phyloP scores from a whole-genome alignment of 2,888 invertebrate species.

The Tortricodes alternella region DNA sequence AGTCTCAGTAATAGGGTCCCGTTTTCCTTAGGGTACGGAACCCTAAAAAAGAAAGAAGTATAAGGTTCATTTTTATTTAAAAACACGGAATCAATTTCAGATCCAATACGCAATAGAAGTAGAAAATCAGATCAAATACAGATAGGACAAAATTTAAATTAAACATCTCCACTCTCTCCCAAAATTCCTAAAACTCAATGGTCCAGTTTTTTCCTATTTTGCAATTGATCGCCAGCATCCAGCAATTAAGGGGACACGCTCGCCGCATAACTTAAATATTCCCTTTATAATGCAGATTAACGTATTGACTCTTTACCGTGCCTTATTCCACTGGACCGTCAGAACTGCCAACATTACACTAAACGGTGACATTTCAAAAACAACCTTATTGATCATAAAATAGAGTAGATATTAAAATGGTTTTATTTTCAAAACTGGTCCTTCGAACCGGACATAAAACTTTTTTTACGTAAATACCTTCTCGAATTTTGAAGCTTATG shows the following conservation, averaged over 20 bases:
- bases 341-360: slow-evolving; percentile 21
- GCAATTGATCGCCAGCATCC: slow-evolving; percentile 75
- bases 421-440: not conserved
- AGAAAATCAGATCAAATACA: too few relatives aligned
- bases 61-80: too few relatives aligned
- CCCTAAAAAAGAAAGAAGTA: too few relatives aligned
- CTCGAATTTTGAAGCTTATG: slow-evolving; percentile 12
- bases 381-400: not conserved
- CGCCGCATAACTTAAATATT: slow-evolving; percentile 73
- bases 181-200: slow-evolving; percentile 65
- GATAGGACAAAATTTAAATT: not conserved
- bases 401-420: not conserved
- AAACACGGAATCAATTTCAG: too few relatives aligned
- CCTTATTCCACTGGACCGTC: slow-evolving; percentile 41
- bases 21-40: too few relatives aligned
- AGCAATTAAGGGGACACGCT: slow-evolving; percentile 70
- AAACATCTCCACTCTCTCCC: slow-evolving; percentile 44
- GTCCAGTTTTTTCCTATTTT: slow-evolving; percentile 70
- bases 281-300: slow-evolving; percentile 79
- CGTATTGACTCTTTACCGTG: slow-evolving; percentile 66
- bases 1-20: too few relatives aligned
- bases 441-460: slow-evolving; percentile 9
- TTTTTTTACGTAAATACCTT: not conserved
- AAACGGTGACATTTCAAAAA: not conserved
- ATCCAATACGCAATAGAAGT: too few relatives aligned